Conservation (phyloP, 2,888 invertebrate genomes). For the Pyralis farinalis region DNA sequence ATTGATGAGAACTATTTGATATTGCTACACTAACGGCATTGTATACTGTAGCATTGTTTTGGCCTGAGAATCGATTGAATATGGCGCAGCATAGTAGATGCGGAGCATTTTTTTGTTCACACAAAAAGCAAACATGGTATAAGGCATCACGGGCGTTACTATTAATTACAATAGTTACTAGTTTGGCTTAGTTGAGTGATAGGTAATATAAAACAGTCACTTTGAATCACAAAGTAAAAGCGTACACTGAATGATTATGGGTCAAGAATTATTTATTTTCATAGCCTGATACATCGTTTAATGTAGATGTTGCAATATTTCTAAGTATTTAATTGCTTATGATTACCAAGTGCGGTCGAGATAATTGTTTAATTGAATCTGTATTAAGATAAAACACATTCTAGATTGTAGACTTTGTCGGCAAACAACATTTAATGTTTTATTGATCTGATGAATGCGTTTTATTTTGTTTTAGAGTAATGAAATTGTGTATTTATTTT, state of each 20-base stretch:
- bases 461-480: too few relatives aligned
- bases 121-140: constrained; percentile 19
- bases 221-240: neutral
- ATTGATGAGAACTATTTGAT: neutral
- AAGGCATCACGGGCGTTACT: constrained; percentile 7
- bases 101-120: constrained; percentile 10
- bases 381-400: neutral
- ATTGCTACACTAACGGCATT: constrained; percentile 1
- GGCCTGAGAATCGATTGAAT: neutral
- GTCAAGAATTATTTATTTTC: too few relatives aligned
- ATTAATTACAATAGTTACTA: constrained; percentile 7
- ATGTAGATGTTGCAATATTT: too few relatives aligned
- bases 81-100: constrained; percentile 2
- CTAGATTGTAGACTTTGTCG: too few relatives aligned
- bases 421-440: too few relatives aligned
- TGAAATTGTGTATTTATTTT: too few relatives aligned
- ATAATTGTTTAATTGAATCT: neutral
- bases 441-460: too few relatives aligned
- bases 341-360: neutral
- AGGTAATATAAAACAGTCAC: constrained; percentile 2
- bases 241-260: too few relatives aligned
- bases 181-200: neutral
- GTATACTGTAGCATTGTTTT: neutral
- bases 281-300: too few relatives aligned
- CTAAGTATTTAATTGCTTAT: too few relatives aligned